Conservation (phyloP, 2,888 invertebrate species). For the Latrodectus hesperus region DNA sequence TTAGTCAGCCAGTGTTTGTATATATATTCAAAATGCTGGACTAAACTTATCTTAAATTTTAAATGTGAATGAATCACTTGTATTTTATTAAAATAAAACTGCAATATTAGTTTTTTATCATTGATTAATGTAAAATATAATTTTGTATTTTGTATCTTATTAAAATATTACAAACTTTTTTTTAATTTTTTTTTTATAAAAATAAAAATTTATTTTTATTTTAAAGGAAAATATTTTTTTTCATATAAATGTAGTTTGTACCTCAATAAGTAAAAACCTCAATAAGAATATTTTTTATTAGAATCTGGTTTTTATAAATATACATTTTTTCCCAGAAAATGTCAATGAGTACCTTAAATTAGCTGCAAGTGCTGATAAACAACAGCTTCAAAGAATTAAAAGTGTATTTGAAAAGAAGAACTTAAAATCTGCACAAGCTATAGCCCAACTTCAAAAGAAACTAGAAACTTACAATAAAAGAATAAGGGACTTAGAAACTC, state of each 20-base stretch:
- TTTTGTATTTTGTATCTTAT: neutral
- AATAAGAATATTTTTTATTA: neutral
- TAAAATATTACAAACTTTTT: too few relatives aligned
- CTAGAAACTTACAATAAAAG: slow-evolving; percentile 91
- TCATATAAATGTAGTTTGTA: too few relatives aligned
- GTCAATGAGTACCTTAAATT: slow-evolving; percentile 97
- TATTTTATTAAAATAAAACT: too few relatives aligned
- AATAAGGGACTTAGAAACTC: slow-evolving; percentile 87
- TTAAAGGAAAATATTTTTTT: too few relatives aligned
- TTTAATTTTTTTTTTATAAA: too few relatives aligned
- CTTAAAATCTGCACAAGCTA: slow-evolving; percentile 94
- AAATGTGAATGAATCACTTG: too few relatives aligned
- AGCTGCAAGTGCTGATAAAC: slow-evolving; percentile 90
- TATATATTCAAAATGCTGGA: too few relatives aligned
- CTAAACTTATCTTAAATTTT: too few relatives aligned
- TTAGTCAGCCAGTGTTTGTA: too few relatives aligned
- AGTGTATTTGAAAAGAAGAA: slow-evolving; percentile 98
- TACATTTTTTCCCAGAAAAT: slow-evolving; percentile 81
- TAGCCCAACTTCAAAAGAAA: slow-evolving; percentile 93
- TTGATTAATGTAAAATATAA: neutral
- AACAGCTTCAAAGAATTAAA: slow-evolving; percentile 93
- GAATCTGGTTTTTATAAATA: neutral
- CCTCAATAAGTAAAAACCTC: too few relatives aligned
- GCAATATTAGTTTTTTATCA: too few relatives aligned
- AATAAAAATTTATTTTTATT: too few relatives aligned